These are phyloP conservation scores for Apogon talboti DNA, from an alignment of 2,797 vertebrate species.

Conservation along the genomic window DNA sequence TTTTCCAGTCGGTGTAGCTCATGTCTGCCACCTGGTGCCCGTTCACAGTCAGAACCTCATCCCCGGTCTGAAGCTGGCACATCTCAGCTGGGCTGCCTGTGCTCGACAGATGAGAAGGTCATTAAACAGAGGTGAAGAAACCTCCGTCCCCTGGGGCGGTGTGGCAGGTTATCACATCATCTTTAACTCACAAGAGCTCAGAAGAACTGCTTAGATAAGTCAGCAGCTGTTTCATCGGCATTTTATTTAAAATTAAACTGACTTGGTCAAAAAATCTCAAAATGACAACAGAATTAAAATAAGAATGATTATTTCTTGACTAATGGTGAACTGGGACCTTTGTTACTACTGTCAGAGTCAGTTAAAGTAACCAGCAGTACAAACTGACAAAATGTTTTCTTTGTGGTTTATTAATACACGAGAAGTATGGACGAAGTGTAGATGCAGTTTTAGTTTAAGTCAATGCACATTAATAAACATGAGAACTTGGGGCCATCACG, in stretches of 20 bases:
- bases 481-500: too few relatives aligned
- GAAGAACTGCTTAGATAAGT: neutral
- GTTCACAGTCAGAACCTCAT: constrained; percentile 91
- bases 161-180: too few relatives aligned
- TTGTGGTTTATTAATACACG: too few relatives aligned
- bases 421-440: too few relatives aligned
- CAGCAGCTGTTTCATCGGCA: neutral
- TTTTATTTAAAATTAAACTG: neutral
- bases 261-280: neutral
- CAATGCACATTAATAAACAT: too few relatives aligned
- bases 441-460: too few relatives aligned
- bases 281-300: neutral
- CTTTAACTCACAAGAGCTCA: too few relatives aligned
- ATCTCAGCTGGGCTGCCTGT: constrained; percentile 91
- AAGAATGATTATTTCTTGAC: too few relatives aligned
- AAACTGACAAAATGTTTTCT: too few relatives aligned
- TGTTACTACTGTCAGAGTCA: too few relatives aligned
- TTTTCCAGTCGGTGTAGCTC: constrained; percentile 90
- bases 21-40: constrained; percentile 88
- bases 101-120: neutral
- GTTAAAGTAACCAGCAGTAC: too few relatives aligned
- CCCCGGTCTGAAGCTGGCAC: constrained; percentile 89
- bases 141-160: neutral
- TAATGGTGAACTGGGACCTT: too few relatives aligned
- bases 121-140: neutral